Conservation (phyloP, 2,113 vertebrate genomes). For the Podarcis raffonei region DNA sequence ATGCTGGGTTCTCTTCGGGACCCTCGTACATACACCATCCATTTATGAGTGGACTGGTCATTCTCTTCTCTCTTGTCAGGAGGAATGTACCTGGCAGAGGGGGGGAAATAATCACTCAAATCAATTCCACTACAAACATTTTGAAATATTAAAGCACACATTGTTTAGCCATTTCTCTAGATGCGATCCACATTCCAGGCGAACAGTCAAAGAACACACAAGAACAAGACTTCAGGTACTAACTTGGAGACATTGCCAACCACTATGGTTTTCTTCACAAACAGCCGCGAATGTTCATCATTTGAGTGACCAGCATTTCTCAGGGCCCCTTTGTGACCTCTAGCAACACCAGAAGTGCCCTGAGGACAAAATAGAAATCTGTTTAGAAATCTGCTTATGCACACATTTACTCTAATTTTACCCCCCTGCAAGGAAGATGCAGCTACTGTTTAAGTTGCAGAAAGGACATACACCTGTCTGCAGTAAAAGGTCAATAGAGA, state of each 20-base stretch:
- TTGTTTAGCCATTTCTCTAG: slow-evolving; percentile 1
- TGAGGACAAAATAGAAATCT: slow-evolving; percentile 63
- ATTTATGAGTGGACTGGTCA: slow-evolving; percentile 98
- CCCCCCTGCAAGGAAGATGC: slow-evolving; percentile 4
- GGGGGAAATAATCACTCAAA: background rate
- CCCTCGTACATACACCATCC: slow-evolving; percentile 98
- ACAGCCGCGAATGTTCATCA: slow-evolving; percentile 91
- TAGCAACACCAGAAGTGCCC: slow-evolving; percentile 84
- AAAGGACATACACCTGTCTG: background rate
- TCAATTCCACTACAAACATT: no score
- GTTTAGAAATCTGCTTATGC: slow-evolving; percentile 51
- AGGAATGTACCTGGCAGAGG: slow-evolving; percentile 89
- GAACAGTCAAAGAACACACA: slow-evolving; percentile 7
- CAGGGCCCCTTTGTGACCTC: slow-evolving; percentile 80
- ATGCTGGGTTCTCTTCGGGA: slow-evolving; percentile 95
- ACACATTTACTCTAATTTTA: slow-evolving; percentile 34
- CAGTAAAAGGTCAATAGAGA: background rate
- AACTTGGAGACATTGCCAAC: slow-evolving; percentile 99
- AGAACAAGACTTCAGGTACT: slow-evolving; percentile 58
- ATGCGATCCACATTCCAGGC: slow-evolving; percentile 29
- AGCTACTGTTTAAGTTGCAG: background rate
- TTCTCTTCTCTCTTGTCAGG: slow-evolving; percentile 98
- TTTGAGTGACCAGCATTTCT: slow-evolving; percentile 82
- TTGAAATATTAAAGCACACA: background rate
- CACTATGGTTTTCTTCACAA: slow-evolving; percentile 97